Percentiles rank a stretch among this genome's conserved stretches.
phyloP scores from a whole-genome alignment of 2,797 vertebrate genomes.

The Ptychadena robeensis region DNA sequence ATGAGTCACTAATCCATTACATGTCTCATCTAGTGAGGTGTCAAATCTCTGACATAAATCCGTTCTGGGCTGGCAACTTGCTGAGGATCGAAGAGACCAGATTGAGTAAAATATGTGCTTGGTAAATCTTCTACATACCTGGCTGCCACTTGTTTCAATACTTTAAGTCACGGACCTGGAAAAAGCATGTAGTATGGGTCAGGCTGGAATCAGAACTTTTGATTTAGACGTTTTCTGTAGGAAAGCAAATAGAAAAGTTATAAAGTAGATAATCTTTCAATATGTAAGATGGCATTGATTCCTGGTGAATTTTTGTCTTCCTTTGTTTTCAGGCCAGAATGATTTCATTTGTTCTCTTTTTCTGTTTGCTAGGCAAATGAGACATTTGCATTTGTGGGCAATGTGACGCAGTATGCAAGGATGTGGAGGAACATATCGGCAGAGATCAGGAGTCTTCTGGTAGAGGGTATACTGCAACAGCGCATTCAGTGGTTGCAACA shows the following conservation, averaged over 20 bases:
- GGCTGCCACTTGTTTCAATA: too few relatives aligned
- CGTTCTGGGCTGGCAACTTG: neutral
- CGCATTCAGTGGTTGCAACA: slow-evolving; percentile 88
- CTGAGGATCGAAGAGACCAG: neutral
- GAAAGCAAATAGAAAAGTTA: neutral
- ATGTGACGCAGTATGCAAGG: slow-evolving; percentile 89
- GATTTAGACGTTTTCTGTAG: neutral
- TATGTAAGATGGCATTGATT: neutral
- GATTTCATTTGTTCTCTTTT: neutral
- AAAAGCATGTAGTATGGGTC: neutral
- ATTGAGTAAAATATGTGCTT: too few relatives aligned
- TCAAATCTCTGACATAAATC: neutral
- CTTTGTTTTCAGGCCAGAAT: neutral
- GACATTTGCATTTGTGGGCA: slow-evolving; percentile 94
- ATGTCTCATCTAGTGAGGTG: neutral
- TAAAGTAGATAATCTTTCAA: neutral
- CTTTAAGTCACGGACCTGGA: neutral
- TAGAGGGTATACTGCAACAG: slow-evolving; percentile 85
- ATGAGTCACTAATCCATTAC: neutral
- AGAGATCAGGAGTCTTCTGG: slow-evolving; percentile 86
- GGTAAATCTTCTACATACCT: too few relatives aligned
- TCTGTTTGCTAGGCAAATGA: slow-evolving; percentile 84
- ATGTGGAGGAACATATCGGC: slow-evolving; percentile 93
- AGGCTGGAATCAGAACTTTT: neutral
- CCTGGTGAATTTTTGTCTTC: neutral